These are phyloP conservation scores for Malurus cyaneus DNA, from an alignment of 2,113 vertebrate genomes.

Conservation along the genomic window DNA sequence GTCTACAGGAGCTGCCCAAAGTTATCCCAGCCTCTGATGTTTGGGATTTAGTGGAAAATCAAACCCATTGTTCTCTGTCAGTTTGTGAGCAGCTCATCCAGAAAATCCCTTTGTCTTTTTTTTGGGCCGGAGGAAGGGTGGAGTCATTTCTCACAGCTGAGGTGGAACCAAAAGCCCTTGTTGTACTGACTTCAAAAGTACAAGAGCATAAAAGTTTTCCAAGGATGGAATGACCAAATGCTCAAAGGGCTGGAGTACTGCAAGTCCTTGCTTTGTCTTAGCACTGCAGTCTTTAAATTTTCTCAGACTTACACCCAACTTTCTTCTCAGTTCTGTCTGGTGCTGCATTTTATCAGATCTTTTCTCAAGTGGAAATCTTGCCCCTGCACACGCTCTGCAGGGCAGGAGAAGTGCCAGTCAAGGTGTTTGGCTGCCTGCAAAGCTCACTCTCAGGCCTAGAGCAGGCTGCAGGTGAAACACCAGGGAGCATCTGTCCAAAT, in stretches of 20 bases:
- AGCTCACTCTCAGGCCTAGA: fast-evolving
- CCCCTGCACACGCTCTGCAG: background rate
- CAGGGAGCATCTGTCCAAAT: fast-evolving
- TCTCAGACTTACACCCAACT: background rate
- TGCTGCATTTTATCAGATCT: background rate
- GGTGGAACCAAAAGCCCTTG: background rate
- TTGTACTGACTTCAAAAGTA: background rate
- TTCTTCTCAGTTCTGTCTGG: background rate
- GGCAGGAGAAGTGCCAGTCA: background rate
- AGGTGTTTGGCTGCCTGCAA: background rate
- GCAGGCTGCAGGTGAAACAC: background rate
- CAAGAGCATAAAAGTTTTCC: background rate
- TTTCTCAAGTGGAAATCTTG: background rate
- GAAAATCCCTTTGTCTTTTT: background rate
- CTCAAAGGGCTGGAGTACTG: background rate
- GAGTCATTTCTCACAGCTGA: background rate
- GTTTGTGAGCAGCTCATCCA: background rate
- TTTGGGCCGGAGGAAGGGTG: background rate
- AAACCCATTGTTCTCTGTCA: background rate
- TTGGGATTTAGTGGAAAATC: conserved; percentile 37
- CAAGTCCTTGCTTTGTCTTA: background rate
- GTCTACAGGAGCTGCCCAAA: conserved; percentile 41
- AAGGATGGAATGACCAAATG: background rate
- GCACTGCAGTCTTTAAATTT: background rate
- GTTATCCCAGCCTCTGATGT: conserved; percentile 17